Base-by-base conservation (phyloP, 2,888 invertebrate species). In the Cerastoderma edule region DNA sequence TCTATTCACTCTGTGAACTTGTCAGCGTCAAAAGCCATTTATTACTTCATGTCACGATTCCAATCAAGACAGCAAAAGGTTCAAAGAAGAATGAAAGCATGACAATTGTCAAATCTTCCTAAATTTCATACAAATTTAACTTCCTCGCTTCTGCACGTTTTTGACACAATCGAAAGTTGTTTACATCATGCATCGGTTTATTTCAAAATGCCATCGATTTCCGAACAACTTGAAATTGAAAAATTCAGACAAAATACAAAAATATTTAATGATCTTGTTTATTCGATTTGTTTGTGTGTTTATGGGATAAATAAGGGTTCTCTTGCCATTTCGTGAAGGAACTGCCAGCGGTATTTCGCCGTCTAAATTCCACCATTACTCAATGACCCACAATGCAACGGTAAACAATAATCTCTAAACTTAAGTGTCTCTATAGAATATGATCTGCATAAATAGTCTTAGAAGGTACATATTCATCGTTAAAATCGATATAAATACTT, bases 301-400 rank as follows among this genome's bases (percentile, higher is more conserved):
- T 50, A 22, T 32, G 6, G 3, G 22, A n/a, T 19, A 67, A 19
- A 33, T 22, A 66, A 67, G 54, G 67, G 28, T 27, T 71, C 63
- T 75, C 77, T 78, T 71, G 75, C 78, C 81, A 81, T 81, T 81
- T 75, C 68, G 60, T 13, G 60, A 33, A 67, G 75, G 73, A 73
- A 67, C 70, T 53, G 46, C 56, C 32, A 32, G 64, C 75, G 68
- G 68, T 35, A 68, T 48, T 63, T 60, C 50, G 33, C 56, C 66
- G 67, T 50, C 35, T 27, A 60, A 67, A 46, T 39, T 71, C 78
- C 71, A 78, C 78, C 81, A 81, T 78, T 81, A 53, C 78, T 66
- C 65, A 66, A 75, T 78, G 24, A 44, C 78, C 81, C 81, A 81
- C 32, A 73, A 78, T 78, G 78, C 81, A 68, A 10, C n/a, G 19